Conservation (phyloP, 2,888 invertebrate genomes). For the Linnaemya tessellans region DNA sequence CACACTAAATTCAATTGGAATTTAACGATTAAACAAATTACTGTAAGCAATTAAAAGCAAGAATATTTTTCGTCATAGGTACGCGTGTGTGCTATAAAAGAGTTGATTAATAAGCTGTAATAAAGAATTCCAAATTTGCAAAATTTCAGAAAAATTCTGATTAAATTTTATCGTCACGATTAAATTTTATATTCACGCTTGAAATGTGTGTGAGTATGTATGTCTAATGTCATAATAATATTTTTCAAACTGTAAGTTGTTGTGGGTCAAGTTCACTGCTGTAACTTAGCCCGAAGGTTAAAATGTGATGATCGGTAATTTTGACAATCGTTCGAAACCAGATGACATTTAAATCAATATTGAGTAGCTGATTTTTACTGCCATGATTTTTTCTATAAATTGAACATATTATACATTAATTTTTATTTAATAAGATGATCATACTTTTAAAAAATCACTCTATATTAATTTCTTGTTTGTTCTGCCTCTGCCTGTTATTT, state of each 20-base stretch:
- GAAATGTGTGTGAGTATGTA: neutral
- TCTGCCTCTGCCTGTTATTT: neutral
- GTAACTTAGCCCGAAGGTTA: neutral
- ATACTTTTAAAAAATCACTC: constrained; percentile 12
- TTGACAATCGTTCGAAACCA: neutral
- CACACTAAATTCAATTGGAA: constrained; percentile 42
- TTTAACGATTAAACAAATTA: constrained; percentile 43
- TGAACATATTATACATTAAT: neutral
- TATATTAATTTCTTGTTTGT: neutral
- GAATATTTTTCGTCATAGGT: neutral
- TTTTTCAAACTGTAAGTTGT: neutral
- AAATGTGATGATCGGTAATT: neutral
- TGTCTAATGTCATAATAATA: neutral
- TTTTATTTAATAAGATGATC: neutral
- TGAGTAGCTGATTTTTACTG: neutral
- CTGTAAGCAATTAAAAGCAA: neutral
- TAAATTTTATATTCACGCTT: too few relatives aligned
- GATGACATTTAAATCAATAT: neutral
- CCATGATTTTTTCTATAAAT: too few relatives aligned
- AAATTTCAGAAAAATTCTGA: neutral
- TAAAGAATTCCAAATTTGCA: neutral
- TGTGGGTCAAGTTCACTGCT: constrained; percentile 10
- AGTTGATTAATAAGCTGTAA: neutral
- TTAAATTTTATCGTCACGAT: neutral
- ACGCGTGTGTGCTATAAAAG: neutral